These are phyloP conservation scores for Adela reaumurella DNA, from an alignment of 2,888 invertebrate species.

Conservation along the genomic window DNA sequence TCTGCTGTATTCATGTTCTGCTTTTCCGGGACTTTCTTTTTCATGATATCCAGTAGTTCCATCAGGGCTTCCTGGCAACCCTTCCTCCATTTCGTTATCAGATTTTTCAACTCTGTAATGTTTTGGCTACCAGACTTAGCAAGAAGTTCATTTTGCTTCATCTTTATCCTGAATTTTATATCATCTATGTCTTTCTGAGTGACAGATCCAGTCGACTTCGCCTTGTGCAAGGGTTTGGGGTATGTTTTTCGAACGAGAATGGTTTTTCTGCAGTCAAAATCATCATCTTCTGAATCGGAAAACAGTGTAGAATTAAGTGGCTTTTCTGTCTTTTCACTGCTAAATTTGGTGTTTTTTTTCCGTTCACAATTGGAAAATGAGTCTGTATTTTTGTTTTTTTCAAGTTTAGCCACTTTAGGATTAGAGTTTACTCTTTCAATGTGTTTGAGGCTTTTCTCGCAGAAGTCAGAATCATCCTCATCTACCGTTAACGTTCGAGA, in stretches of 20 bases:
- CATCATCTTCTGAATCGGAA: conserved; percentile 28
- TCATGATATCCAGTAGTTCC: conserved; percentile 44
- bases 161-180: conserved; percentile 33
- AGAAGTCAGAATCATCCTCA: conserved; percentile 28
- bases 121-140: conserved; percentile 36
- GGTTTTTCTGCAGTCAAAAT: conserved; percentile 28
- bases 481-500: conserved; percentile 3
- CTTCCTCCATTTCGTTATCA: conserved; percentile 52
- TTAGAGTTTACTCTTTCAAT: too few relatives aligned
- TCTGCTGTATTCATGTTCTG: conserved; percentile 42
- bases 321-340: too few relatives aligned
- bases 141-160: conserved; percentile 35
- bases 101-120: conserved; percentile 37
- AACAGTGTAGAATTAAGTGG: conserved; percentile 1
- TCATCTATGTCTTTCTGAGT: conserved; percentile 41
- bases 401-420: conserved; percentile 14
- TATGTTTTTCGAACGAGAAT: conserved; percentile 35
- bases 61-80: conserved; percentile 51
- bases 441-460: conserved; percentile 10
- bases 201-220: conserved; percentile 44
- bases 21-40: conserved; percentile 32
- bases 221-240: conserved; percentile 33
- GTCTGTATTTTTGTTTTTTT: conserved; percentile 5
- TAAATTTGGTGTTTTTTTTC: too few relatives aligned
- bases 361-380: conserved; percentile 9